Evolutionary conservation across 2,888 invertebrate species (phyloP).

Genomic region (Eumerus sabulonum): DNA sequence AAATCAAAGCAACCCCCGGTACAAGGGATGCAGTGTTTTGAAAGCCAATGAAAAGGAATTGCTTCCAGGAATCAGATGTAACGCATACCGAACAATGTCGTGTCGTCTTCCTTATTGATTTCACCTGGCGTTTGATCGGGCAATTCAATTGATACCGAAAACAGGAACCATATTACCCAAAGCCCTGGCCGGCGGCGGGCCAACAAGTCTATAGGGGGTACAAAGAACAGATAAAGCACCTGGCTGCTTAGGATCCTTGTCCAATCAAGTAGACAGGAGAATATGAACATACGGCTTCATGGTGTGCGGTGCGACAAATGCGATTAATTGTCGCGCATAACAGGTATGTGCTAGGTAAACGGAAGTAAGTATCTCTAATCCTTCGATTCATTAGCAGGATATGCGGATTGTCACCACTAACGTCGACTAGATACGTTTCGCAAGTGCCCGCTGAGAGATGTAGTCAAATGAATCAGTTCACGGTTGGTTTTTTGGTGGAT

Average conservation of each 20-base stretch:
- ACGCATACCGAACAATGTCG: constrained; percentile 16
- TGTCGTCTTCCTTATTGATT: constrained; percentile 24
- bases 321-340: not conserved
- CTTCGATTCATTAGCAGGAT: constrained; percentile 60
- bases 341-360: not conserved
- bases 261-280: no score
- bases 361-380: constrained; percentile 57
- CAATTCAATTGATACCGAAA: no score
- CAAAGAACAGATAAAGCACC: not conserved
- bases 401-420: constrained; percentile 44
- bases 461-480: no score
- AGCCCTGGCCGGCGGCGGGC: no score
- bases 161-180: no score
- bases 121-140: constrained; percentile 36
- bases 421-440: constrained; percentile 8
- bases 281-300: no score
- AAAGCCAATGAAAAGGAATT: constrained; percentile 39
- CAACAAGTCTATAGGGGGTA: no score
- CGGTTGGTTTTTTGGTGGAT: no score
- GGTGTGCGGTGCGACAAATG: no score
- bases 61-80: constrained; percentile 52
- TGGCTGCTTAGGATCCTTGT: not conserved
- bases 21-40: no score
- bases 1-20: no score
- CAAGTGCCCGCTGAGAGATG: no score